Conservation (phyloP, 2,888 invertebrate genomes). For the Leptinotarsa peninsularis region DNA sequence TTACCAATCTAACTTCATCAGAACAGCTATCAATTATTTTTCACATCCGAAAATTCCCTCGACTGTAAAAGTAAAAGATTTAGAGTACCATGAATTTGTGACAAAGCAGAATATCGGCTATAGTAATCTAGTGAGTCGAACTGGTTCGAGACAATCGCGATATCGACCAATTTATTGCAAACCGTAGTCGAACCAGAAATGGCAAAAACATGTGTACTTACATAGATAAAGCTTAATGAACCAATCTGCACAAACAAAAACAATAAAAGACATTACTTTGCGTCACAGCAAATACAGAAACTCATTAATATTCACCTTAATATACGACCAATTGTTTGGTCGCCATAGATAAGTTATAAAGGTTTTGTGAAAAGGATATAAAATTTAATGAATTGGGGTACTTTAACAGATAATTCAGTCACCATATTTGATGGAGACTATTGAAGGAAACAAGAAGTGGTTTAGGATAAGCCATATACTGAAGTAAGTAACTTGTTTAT, state of each 20-base stretch:
- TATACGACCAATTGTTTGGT: constrained; percentile 48
- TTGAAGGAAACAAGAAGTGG: not conserved
- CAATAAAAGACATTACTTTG: constrained; percentile 52
- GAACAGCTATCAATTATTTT: too few relatives aligned
- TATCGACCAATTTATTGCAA: constrained; percentile 61
- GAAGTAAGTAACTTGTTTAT: too few relatives aligned
- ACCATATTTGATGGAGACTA: constrained; percentile 17
- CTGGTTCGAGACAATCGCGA: constrained; percentile 62
- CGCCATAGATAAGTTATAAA: constrained; percentile 30
- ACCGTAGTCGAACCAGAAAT: constrained; percentile 60
- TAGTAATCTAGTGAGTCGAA: constrained; percentile 55
- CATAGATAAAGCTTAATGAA: constrained; percentile 63
- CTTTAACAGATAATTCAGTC: constrained; percentile 13
- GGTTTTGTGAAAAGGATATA: constrained; percentile 7
- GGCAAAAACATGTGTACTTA: constrained; percentile 64
- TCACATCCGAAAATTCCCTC: not conserved
- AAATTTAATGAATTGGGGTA: constrained; percentile 22
- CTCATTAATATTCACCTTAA: constrained; percentile 47
- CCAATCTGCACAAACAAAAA: constrained; percentile 58
- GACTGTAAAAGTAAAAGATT: not conserved
- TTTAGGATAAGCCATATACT: too few relatives aligned
- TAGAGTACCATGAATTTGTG: constrained; percentile 44
- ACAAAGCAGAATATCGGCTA: constrained; percentile 49
- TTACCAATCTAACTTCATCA: not conserved
- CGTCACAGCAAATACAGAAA: constrained; percentile 48